Evolutionary conservation across 2,888 invertebrate genomes (phyloP).

Genomic region (Phasia obesa): DNA sequence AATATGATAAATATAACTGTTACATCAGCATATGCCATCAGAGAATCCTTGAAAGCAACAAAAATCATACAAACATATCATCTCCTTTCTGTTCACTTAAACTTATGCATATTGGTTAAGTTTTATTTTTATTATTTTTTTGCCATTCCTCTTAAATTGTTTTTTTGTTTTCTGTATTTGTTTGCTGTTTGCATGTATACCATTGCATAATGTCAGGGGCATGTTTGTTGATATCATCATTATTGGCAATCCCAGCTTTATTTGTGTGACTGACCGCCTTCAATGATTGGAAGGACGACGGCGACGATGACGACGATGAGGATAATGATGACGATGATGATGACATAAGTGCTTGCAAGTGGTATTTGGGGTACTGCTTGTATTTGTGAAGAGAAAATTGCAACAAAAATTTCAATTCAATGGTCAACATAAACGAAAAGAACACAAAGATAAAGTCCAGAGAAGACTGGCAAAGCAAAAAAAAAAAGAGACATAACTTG

Average conservation of each 20-base stretch:
- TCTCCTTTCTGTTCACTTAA: background rate
- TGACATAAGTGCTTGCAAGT: conserved; percentile 68
- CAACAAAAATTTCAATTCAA: conserved; percentile 70
- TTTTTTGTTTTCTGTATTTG: background rate
- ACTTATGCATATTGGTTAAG: conserved; percentile 30
- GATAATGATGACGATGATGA: conserved; percentile 19
- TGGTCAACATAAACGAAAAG: conserved; percentile 60
- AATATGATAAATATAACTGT: conserved; percentile 33
- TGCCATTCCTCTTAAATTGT: background rate
- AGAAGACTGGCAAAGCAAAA: background rate
- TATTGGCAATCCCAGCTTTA: conserved; percentile 58
- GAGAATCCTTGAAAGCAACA: conserved; percentile 54
- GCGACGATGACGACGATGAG: background rate
- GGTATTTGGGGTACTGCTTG: conserved; percentile 58
- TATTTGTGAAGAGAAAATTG: conserved; percentile 58
- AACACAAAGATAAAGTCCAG: background rate
- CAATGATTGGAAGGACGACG: conserved; percentile 33
- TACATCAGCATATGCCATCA: conserved; percentile 16
- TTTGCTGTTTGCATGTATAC: background rate
- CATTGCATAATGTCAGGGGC: conserved; percentile 73
- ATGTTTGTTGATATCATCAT: conserved; percentile 72
- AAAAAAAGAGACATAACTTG: conserved; percentile 25
- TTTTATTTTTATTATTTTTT: conserved; percentile 23
- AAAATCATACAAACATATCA: conserved; percentile 22
- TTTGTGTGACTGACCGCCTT: conserved; percentile 48